These are phyloP conservation scores for Ellobius talpinus DNA, from an alignment of 2,113 vertebrate species.

Conservation along the genomic window DNA sequence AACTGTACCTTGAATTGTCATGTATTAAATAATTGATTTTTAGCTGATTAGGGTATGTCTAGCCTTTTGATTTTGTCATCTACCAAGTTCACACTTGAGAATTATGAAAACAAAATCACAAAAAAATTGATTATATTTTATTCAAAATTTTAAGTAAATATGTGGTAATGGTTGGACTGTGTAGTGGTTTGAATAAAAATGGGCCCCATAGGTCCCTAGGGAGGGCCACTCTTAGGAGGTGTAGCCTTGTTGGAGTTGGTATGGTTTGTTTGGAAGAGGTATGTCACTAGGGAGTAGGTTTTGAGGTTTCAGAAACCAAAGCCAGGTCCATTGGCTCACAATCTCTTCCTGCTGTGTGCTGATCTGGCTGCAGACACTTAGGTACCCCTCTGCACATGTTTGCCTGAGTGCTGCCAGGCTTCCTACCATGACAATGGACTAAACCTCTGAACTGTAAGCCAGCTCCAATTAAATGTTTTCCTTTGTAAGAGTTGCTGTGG, in stretches of 20 bases:
- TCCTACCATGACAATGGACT: neutral
- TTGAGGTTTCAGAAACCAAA: neutral
- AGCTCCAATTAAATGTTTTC: neutral
- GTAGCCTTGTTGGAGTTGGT: neutral
- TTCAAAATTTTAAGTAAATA: neutral
- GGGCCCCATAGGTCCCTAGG: no score
- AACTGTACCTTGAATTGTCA: neutral
- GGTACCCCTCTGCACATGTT: no score
- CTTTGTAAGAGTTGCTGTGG: neutral
- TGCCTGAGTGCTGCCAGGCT: neutral
- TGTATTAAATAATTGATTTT: neutral
- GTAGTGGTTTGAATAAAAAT: neutral
- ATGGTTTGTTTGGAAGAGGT: neutral
- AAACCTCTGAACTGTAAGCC: neutral
- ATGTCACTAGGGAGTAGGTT: neutral
- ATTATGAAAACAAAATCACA: neutral
- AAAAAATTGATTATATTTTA: no score
- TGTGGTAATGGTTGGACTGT: neutral
- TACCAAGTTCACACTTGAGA: neutral
- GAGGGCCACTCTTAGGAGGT: neutral
- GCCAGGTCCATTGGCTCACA: neutral
- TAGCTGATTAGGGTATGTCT: neutral
- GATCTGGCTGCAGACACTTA: neutral
- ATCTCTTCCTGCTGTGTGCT: neutral
- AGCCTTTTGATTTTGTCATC: neutral